Percentiles rank a stretch among this genome's conserved stretches.
Conservation (phyloP, 2,888 invertebrate species). For the Apotomis capreana region DNA sequence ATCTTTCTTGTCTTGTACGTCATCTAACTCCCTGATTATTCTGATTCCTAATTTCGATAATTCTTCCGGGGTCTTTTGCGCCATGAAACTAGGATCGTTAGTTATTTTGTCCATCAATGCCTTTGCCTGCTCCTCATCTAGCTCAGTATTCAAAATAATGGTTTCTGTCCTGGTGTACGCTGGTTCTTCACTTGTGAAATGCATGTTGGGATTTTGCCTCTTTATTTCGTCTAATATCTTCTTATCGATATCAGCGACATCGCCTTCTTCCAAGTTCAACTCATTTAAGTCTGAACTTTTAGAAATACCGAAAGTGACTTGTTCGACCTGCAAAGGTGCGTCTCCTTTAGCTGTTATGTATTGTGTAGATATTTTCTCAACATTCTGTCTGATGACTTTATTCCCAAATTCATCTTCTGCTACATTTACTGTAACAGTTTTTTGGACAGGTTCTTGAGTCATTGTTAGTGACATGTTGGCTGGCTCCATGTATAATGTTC, state of each 20-base stretch:
- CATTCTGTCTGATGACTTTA: conserved; percentile 78
- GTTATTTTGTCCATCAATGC: conserved; percentile 75
- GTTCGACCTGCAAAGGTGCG: conserved; percentile 78
- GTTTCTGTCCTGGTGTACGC: conserved; percentile 78
- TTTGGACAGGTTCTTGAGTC: conserved; percentile 79
- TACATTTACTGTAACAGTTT: conserved; percentile 79
- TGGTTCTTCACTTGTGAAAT: conserved; percentile 75
- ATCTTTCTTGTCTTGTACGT: conserved; percentile 62
- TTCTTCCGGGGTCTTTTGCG: conserved; percentile 75
- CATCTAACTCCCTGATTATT: conserved; percentile 74
- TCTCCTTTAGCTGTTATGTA: conserved; percentile 72
- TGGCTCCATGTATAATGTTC: conserved; percentile 77
- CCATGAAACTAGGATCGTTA: conserved; percentile 78
- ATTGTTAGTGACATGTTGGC: conserved; percentile 74
- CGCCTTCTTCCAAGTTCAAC: conserved; percentile 72
- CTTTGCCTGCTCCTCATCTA: conserved; percentile 76
- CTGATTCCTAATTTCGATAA: conserved; percentile 72
- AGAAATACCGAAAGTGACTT: conserved; percentile 75
- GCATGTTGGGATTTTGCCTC: conserved; percentile 75
- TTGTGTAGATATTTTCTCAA: conserved; percentile 74
- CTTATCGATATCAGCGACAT: conserved; percentile 73
- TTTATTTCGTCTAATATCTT: conserved; percentile 75
- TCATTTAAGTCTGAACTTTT: conserved; percentile 70
- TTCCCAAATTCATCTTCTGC: conserved; percentile 79
- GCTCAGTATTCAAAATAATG: conserved; percentile 80